Evolutionary conservation across 2,797 vertebrate genomes (phyloP), one percentile per base, ranked within the genome.

Genomic region (Buphagus erythrorhynchus): DNA sequence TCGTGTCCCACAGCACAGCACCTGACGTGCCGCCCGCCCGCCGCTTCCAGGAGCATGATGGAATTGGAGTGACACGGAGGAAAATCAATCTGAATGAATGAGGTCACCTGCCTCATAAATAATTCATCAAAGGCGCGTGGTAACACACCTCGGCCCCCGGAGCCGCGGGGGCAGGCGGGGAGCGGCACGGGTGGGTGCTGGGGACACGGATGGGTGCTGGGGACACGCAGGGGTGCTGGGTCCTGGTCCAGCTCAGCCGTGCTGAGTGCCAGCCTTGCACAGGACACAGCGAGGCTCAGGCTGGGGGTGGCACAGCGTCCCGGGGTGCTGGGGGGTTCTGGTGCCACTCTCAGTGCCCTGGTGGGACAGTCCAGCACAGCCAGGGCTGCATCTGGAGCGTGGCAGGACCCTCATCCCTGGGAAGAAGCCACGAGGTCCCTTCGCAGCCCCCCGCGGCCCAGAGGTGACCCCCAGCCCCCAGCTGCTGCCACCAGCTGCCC

Each of bases 31-130:
- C 3, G 35, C 76, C 36, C 8, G 52, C 73, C 36, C 8, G 57
- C 73, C 45, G 3, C 11, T 63, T 42, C 40, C 75, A 48, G 86
- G 76, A 75, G 72, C 74, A 1, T 1, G 52, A 19, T 35, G 55
- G 69, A 92, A 94, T 94, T 79, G 90, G 96, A 97, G 89, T 94
- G 97, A 87, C 96, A 92, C 2, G 16, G 57, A 66, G 85, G 94
- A 93, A 95, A 97, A 97, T 97, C 95, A 87, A 58, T 88, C 74
- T 96, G 97, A 97, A 95, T 20, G 97, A 97, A 97, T 97, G 96
- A 97, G 97, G 97, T 97, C 97, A 97, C 96, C 96, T 94, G 94
- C 83, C 86, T 73, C 14, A 88, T 86, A 87, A 93, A 95, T 93
- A 85, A 95, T 90, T 74, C 93, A 93, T 74, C 94, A 11, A 20